These are phyloP conservation scores for Nesospiza acunhae DNA, from an alignment of 2,113 vertebrate species.

Conservation along the genomic window DNA sequence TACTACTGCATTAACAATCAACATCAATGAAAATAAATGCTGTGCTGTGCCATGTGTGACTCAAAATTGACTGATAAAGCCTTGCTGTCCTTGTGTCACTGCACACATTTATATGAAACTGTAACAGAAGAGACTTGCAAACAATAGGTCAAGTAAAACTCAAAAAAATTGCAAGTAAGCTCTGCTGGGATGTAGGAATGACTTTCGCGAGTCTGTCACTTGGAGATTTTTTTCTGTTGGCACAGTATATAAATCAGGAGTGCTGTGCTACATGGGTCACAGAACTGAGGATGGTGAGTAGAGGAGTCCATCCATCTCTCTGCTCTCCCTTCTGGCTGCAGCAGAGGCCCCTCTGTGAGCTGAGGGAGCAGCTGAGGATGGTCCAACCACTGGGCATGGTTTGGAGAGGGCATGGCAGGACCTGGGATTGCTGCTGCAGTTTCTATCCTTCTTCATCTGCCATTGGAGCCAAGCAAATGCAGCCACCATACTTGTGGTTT, in stretches of 20 bases:
- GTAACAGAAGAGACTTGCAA: background rate
- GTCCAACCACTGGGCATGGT: rapidly evolving
- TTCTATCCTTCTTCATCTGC: background rate
- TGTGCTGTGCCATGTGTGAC: background rate
- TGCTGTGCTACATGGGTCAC: background rate
- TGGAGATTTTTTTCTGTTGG: background rate
- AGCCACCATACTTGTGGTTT: background rate
- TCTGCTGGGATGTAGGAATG: background rate
- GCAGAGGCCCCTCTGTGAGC: background rate
- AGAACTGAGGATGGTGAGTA: background rate
- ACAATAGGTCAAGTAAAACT: background rate
- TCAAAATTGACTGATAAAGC: background rate
- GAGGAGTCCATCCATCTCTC: background rate
- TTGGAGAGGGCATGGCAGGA: rapidly evolving
- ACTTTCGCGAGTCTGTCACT: background rate
- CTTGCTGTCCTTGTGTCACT: background rate
- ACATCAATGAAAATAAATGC: background rate
- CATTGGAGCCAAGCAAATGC: background rate
- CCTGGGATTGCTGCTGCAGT: background rate
- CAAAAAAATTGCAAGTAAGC: background rate
- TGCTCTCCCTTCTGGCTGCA: background rate
- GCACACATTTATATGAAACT: background rate
- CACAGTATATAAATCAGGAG: background rate
- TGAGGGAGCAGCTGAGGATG: background rate
- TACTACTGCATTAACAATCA: background rate